A percentile compares a stretch with the other conserved stretches of the same genome.
phyloP scores from a whole-genome alignment of 2,888 invertebrate genomes.

The Rhyacophila evoluta region DNA sequence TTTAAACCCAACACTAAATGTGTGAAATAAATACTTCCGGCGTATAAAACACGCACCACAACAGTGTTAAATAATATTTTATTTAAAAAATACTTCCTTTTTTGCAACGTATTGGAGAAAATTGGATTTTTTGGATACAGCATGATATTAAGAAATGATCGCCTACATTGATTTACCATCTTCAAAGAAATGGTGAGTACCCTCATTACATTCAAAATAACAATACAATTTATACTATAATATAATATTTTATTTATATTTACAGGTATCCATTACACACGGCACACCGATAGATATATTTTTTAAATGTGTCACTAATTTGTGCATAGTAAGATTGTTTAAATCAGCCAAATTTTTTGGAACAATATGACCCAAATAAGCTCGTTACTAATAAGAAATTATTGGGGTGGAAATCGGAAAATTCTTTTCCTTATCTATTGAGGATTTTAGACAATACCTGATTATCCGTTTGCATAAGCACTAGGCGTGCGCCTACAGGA shows the following conservation, averaged over 20 bases:
- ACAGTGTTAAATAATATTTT: constrained; percentile 6
- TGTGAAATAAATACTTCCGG: neutral
- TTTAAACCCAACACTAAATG: neutral
- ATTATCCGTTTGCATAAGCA: constrained; percentile 13
- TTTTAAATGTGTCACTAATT: neutral
- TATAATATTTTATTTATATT: neutral
- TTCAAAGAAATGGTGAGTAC: constrained; percentile 1
- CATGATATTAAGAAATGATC: constrained; percentile 24
- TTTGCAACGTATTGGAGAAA: neutral
- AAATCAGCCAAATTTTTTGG: too few relatives aligned
- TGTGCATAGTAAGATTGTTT: too few relatives aligned
- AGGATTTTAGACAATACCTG: neutral
- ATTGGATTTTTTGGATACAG: neutral
- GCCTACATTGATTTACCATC: neutral
- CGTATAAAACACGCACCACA: neutral
- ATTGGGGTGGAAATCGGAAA: neutral
- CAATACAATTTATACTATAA: neutral
- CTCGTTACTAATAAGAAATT: neutral
- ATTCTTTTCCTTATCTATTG: neutral
- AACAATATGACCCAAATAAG: too few relatives aligned
- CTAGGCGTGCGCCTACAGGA: neutral
- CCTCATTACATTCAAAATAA: neutral
- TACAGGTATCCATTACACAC: neutral
- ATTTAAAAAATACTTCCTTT: neutral
- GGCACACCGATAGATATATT: neutral